Evolutionary conservation across 2,113 vertebrate species (phyloP), one percentile per base, ranked within the genome.

Genomic region (Cyprinodon brontotheroides): DNA sequence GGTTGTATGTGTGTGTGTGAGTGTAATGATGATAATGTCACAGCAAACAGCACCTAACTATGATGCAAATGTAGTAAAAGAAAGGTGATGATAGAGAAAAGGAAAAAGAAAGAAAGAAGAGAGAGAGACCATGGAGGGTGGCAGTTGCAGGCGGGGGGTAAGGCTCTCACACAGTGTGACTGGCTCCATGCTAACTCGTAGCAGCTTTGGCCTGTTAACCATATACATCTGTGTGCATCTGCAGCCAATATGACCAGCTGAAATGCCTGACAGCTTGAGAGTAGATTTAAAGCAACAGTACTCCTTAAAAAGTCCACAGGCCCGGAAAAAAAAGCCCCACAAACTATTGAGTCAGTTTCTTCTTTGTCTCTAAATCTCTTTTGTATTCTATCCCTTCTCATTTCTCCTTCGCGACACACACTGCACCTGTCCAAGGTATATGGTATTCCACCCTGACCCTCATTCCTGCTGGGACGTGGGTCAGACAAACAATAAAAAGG

Each of bases 151-250:
- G 90, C 85, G 79, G 91, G 87, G 91, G 91, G 89, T 92, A 82
- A 82, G 84, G 90, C 92, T 86, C 91, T 90, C 91, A 91, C 85
- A 91, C 92, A 92, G 90, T 89, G 90, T 83, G 89, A 82, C 91
- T 90, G 93, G 90, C 93, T 94, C 93, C 93, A 88, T 72, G 78
- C 72, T 94, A 94, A 94, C 91, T 92, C 80, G 82, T 93, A 94
- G 86, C 93, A 94, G 93, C 84, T 89, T 88, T 68, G 78, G 78
- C 83, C 84, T 81, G 72, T 82, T 92, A 94, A 94, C 90, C 86
- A 88, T 89, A 86, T 61, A 89, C 91, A 92, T 91, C 77, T 94
- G 91, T 88, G 73, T 78, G 80, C 79, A 84, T 78, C 73, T 92
- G 84, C 75, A 89, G 88, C 83, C 83, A 89, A 83, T 89, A 84